These are phyloP conservation scores for Drosophila borborema DNA, from an alignment of 2,888 invertebrate species.

Conservation along the genomic window DNA sequence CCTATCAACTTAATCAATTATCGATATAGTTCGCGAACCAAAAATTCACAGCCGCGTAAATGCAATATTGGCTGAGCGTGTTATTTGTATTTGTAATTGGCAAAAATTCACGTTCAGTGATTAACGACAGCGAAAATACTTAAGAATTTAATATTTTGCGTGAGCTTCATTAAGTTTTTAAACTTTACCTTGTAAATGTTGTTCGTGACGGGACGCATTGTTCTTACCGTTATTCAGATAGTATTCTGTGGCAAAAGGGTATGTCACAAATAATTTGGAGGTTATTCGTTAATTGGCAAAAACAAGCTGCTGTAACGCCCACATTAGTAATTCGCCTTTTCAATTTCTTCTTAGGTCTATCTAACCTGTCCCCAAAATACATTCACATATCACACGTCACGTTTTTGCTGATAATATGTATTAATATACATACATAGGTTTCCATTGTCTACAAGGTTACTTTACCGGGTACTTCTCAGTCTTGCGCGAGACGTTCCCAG, in stretches of 20 bases:
- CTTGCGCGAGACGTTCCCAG: constrained; percentile 1
- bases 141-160: not conserved
- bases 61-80: not conserved
- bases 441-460: not conserved
- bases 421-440: not conserved
- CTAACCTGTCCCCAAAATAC: not conserved
- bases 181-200: too few relatives aligned
- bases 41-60: not conserved
- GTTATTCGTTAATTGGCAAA: constrained; percentile 2
- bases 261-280: not conserved
- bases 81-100: not conserved
- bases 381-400: not conserved
- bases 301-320: not conserved
- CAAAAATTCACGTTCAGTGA: not conserved
- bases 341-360: not conserved
- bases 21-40: not conserved
- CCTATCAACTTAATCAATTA: not conserved
- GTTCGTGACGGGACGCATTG: not conserved
- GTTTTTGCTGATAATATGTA: constrained; percentile 10
- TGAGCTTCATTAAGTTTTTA: not conserved
- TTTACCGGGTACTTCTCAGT: constrained; percentile 19
- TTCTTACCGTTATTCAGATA: not conserved
- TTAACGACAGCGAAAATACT: not conserved
- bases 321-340: not conserved
- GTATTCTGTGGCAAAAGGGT: not conserved